These are phyloP conservation scores for Agonopterix subpropinquella DNA, from an alignment of 2,888 invertebrate genomes.

Conservation along the genomic window DNA sequence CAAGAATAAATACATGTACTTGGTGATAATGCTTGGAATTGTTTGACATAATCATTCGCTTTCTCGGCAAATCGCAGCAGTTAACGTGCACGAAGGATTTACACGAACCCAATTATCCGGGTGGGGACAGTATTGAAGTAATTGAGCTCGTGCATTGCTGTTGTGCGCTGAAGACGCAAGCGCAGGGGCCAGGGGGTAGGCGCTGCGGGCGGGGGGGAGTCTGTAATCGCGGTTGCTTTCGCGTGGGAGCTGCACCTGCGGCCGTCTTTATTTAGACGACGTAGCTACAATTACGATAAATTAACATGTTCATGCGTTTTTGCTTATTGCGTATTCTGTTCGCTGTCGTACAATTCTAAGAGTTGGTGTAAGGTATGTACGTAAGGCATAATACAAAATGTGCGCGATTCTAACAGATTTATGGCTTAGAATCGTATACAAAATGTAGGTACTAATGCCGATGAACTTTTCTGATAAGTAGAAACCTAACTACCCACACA, in stretches of 20 bases:
- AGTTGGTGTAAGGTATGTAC: too few species aligned
- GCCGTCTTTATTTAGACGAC: conserved; percentile 24
- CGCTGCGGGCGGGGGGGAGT: conserved; percentile 6
- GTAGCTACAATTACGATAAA: conserved; percentile 35
- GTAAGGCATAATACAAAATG: too few species aligned
- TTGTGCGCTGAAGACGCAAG: conserved; percentile 11
- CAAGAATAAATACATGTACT: conserved; percentile 7
- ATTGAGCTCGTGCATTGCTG: conserved; percentile 12
- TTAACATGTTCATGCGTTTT: conserved; percentile 34
- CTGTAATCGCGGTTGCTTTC: conserved; percentile 28
- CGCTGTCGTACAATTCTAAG: conserved; percentile 11
- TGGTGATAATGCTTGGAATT: not conserved
- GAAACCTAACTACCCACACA: too few species aligned
- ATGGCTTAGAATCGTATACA: too few species aligned
- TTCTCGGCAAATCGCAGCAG: conserved; percentile 13
- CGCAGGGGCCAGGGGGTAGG: conserved; percentile 10
- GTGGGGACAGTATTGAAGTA: conserved; percentile 9
- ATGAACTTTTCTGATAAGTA: too few species aligned
- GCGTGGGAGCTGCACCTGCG: conserved; percentile 43
- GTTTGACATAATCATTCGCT: conserved; percentile 3
- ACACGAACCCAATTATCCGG: conserved; percentile 15
- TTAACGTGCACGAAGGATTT: conserved; percentile 12
- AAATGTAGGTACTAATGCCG: too few species aligned
- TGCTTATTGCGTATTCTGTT: conserved; percentile 32
- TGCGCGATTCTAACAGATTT: too few species aligned